Percentiles rank a stretch among this genome's conserved stretches.
phyloP scores from a whole-genome alignment of 2,797 vertebrate genomes.

The Gobio occitaniae region DNA sequence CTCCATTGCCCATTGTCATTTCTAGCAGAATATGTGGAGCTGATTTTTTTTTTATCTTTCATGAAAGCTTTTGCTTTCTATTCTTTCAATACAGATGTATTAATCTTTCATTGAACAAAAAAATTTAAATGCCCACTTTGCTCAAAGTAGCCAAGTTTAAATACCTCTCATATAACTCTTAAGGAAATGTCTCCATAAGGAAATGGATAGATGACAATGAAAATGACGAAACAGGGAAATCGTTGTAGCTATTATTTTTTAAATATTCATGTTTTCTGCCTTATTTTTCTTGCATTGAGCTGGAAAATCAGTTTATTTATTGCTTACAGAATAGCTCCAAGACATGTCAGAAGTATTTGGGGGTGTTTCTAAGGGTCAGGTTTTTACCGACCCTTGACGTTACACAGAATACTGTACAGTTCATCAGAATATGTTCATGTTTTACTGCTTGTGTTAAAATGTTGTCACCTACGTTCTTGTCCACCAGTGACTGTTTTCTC shows the following conservation, averaged over 20 bases:
- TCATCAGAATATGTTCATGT: not conserved
- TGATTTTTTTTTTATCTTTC: not conserved
- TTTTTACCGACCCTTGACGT: not conserved
- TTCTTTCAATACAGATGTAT: not conserved
- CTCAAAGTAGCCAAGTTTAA: not conserved
- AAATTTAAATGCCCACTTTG: not conserved
- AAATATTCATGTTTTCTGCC: constrained; percentile 1
- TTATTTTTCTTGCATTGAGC: not conserved
- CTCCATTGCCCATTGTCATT: not conserved
- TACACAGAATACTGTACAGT: not conserved
- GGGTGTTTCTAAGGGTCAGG: not conserved
- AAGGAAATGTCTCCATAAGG: not conserved
- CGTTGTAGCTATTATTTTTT: constrained; percentile 16
- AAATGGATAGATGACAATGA: not conserved
- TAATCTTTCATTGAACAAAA: not conserved
- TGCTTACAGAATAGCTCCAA: not conserved
- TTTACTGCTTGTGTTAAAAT: constrained; percentile 9
- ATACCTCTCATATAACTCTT: not conserved
- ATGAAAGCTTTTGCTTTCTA: not conserved
- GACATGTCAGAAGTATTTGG: not conserved
- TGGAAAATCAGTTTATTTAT: not conserved
- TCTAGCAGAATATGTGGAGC: not conserved
- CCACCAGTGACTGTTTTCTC: not conserved
- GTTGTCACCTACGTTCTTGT: not conserved
- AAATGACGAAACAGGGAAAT: not conserved